Evolutionary conservation across 2,797 vertebrate genomes (phyloP).

Genomic region (Carcharodon carcharias): DNA sequence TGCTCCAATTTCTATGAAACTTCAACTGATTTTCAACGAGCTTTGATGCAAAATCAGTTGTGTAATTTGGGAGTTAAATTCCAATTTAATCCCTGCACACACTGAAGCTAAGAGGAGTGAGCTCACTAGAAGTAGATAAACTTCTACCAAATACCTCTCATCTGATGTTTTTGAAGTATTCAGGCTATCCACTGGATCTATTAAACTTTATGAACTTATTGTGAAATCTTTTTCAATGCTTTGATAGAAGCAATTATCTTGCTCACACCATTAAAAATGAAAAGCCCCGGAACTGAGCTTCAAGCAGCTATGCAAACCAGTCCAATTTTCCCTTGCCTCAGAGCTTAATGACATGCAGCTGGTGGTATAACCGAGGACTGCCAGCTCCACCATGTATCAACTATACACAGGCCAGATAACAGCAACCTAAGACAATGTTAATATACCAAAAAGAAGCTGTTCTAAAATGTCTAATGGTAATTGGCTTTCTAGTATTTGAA

Average conservation of each 20-base stretch:
- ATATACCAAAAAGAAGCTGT: not conserved
- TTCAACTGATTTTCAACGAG: not conserved
- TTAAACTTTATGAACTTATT: not conserved
- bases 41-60: not conserved
- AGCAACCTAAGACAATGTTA: not conserved
- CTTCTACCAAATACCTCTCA: not conserved
- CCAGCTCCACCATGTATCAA: not conserved
- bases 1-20: not conserved
- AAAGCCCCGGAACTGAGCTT: not conserved
- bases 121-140: not conserved
- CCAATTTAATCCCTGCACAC: not conserved
- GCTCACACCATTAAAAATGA: not conserved
- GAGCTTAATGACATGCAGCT: not conserved
- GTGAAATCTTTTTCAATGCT: not conserved
- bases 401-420: not conserved
- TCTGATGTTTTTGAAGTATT: not conserved
- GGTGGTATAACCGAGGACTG: not conserved
- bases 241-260: not conserved
- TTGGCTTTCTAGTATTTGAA: not conserved
- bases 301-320: not conserved
- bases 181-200: not conserved
- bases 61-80: not conserved
- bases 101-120: not conserved
- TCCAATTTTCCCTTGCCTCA: not conserved
- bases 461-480: not conserved